Conservation (phyloP, 37 sponge, comb jelly and placozoan species). For the Crambe crambe region DNA sequence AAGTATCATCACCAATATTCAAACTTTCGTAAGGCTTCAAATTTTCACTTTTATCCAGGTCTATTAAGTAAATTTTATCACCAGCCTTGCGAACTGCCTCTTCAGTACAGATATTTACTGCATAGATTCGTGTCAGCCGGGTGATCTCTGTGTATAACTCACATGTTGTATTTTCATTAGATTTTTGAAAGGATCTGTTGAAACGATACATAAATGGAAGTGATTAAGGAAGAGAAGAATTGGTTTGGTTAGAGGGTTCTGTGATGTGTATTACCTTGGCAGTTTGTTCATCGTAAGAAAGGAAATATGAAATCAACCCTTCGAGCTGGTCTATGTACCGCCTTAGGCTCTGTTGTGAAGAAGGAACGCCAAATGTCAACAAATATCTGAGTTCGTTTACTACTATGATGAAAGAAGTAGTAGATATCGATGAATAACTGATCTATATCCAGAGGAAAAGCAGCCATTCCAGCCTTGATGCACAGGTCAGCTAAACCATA, state of each 20-base stretch:
- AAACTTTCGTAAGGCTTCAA: not conserved
- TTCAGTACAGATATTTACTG: constrained; percentile 25
- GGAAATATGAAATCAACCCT: constrained; percentile 43
- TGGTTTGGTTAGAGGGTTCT: constrained; percentile 48
- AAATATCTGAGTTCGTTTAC: not conserved
- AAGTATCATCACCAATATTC: not conserved
- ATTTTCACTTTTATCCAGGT: not conserved
- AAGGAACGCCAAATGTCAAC: not conserved
- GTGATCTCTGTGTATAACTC: constrained; percentile 41
- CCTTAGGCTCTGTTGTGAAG: not conserved
- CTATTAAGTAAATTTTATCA: constrained; percentile 24
- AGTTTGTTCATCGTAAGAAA: constrained; percentile 47
- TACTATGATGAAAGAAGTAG: not conserved
- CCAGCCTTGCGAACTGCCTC: not conserved
- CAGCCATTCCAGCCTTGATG: too few species aligned
- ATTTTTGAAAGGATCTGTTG: constrained; percentile 33
- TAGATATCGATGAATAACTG: too few species aligned
- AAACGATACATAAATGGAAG: constrained; percentile 58
- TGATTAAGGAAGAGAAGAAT: constrained; percentile 42
- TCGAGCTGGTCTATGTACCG: constrained; percentile 32
- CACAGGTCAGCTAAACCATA: too few species aligned
- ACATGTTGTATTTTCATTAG: constrained; percentile 28
- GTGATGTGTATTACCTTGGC: constrained; percentile 31
- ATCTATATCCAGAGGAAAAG: too few species aligned
- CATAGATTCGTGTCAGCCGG: constrained; percentile 35